Evolutionary conservation across 2,797 vertebrate genomes (phyloP).

Genomic region (Poecilia velifera): DNA sequence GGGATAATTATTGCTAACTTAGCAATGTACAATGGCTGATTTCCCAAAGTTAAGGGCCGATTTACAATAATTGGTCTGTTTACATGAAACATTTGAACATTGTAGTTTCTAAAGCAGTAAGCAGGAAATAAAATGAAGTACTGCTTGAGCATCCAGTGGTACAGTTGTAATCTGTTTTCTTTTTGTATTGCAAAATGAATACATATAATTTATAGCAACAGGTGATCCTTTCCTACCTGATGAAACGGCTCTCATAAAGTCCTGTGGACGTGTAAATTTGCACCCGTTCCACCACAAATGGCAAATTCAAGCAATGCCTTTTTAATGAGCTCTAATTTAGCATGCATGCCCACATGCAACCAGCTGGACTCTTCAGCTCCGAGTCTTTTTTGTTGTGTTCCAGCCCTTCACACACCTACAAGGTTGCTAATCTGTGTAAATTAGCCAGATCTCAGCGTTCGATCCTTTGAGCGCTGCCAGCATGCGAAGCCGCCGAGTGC

Average conservation of each 20-base stretch:
- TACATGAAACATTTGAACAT: neutral
- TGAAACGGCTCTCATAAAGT: neutral
- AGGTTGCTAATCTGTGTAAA: constrained; percentile 24
- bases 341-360: constrained; percentile 4
- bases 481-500: constrained; percentile 20
- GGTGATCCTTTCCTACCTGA: neutral
- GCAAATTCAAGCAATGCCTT: neutral
- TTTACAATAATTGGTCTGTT: neutral
- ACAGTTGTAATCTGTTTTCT: neutral
- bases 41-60: neutral
- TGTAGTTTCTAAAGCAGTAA: neutral
- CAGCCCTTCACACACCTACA: constrained; percentile 14
- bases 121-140: neutral
- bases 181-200: neutral
- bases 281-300: neutral
- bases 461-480: constrained; percentile 9
- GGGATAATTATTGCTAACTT: neutral
- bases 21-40: neutral
- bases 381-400: neutral
- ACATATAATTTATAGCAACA: neutral
- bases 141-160: neutral
- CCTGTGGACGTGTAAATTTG: neutral
- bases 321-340: neutral
- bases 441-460: constrained; percentile 22
- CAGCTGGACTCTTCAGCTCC: constrained; percentile 1